These are phyloP conservation scores for Pimpla rufipes DNA, from an alignment of 2,888 invertebrate genomes.

Conservation along the genomic window DNA sequence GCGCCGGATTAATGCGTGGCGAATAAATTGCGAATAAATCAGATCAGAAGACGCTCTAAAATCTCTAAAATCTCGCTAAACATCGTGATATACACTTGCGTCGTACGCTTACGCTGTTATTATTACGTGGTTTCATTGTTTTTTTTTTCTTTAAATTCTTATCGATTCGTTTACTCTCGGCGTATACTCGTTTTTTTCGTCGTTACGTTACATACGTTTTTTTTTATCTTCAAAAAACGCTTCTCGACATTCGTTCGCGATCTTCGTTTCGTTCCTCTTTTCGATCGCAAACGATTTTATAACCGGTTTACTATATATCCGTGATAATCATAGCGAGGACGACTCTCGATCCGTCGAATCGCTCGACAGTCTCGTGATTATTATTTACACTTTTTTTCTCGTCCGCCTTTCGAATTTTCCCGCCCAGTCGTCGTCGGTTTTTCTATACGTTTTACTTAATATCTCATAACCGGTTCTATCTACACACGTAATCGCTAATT, in stretches of 20 bases:
- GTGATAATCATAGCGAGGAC: conserved; percentile 24
- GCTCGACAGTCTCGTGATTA: too few relatives aligned
- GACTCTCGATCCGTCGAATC: conserved; percentile 28
- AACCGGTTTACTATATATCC: conserved; percentile 7
- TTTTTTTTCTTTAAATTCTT: neutral
- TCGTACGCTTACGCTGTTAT: conserved; percentile 54
- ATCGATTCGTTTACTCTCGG: conserved; percentile 50
- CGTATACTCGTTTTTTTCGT: conserved; percentile 44
- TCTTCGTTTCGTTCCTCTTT: neutral
- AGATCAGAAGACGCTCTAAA: conserved; percentile 51
- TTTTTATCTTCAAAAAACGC: neutral
- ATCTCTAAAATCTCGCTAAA: conserved; percentile 63
- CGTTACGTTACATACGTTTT: conserved; percentile 44
- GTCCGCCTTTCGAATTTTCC: neutral
- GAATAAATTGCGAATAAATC: conserved; percentile 53
- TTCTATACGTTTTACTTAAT: conserved; percentile 3
- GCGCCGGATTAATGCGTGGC: conserved; percentile 41
- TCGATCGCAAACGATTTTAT: conserved; percentile 31
- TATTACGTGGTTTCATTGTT: conserved; percentile 1
- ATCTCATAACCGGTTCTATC: conserved; percentile 50
- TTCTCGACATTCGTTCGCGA: neutral
- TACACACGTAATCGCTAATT: conserved; percentile 51
- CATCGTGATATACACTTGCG: conserved; percentile 62
- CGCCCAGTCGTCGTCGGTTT: neutral
- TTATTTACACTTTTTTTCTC: conserved; percentile 29